A percentile compares a stretch with the other conserved stretches of the same genome.
phyloP scores from a whole-genome alignment of 2,113 vertebrate species.

The Rostratula benghalensis region DNA sequence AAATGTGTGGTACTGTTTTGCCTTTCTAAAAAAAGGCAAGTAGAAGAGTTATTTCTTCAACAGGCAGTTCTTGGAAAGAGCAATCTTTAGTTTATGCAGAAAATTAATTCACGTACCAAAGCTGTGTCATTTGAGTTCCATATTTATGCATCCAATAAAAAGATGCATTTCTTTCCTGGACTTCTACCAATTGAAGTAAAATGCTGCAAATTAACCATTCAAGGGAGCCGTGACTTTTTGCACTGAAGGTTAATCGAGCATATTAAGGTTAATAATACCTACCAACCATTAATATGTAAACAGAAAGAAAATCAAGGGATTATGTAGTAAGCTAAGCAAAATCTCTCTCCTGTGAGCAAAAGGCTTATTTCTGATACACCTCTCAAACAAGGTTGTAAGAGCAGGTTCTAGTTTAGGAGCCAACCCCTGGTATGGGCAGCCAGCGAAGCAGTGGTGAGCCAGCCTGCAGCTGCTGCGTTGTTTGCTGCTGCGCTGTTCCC shows the following conservation, averaged over 20 bases:
- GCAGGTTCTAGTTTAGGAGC: neutral
- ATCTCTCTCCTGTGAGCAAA: neutral
- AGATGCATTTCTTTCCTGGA: neutral
- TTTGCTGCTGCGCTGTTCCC: neutral
- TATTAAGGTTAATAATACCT: neutral
- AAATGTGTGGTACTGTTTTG: neutral
- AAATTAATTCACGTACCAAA: neutral
- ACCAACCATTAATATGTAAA: neutral
- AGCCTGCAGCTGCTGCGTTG: neutral
- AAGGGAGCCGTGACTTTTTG: neutral
- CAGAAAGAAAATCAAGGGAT: neutral
- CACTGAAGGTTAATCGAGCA: neutral
- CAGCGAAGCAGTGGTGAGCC: fast-evolving
- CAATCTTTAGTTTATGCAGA: neutral
- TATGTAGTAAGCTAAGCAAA: neutral
- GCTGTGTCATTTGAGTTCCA: neutral
- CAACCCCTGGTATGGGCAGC: fast-evolving
- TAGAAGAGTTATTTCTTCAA: neutral
- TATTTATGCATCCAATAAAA: neutral
- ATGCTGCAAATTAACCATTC: neutral
- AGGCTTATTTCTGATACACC: neutral
- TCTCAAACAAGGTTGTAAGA: neutral
- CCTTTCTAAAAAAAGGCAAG: neutral
- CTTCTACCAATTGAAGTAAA: neutral
- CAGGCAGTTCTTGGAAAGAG: neutral